Conservation (phyloP, 2,797 vertebrate genomes). For the Protonibea diacanthus region DNA sequence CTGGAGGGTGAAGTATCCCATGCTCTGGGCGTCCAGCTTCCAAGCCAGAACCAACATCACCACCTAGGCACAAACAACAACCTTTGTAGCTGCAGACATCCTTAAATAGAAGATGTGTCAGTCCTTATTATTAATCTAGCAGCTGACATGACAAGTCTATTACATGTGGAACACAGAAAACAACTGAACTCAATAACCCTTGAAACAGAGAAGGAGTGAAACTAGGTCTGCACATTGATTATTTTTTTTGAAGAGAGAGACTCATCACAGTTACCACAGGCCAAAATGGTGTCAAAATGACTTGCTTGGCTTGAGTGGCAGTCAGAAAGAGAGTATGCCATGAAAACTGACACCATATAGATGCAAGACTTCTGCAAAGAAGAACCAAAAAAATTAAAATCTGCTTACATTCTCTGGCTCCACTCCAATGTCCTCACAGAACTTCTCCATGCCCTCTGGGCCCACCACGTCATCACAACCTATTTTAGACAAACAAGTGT, state of each 20-base stretch:
- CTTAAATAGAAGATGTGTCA: slow-evolving; percentile 6
- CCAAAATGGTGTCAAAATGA: neutral
- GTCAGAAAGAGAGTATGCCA: neutral
- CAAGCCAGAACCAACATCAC: slow-evolving; percentile 99
- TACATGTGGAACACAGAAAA: slow-evolving; percentile 17
- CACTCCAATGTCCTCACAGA: slow-evolving; percentile 99
- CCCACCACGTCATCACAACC: slow-evolving; percentile 96
- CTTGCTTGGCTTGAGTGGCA: neutral
- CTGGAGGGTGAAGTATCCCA: slow-evolving; percentile 99
- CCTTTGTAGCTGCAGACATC: slow-evolving; percentile 11
- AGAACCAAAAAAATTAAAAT: neutral
- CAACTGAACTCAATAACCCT: slow-evolving; percentile 2
- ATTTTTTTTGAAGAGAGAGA: neutral
- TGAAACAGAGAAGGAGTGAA: neutral
- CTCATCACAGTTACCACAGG: neutral
- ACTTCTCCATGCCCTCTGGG: slow-evolving; percentile 99
- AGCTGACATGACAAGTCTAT: neutral
- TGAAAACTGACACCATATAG: neutral
- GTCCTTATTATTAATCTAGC: neutral
- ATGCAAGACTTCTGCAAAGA: slow-evolving; percentile 4
- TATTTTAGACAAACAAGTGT: slow-evolving; percentile 68
- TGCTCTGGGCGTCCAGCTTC: slow-evolving; percentile 99
- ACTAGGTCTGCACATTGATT: no score
- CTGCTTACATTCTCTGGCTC: slow-evolving; percentile 97
- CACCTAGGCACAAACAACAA: slow-evolving; percentile 86